Percentiles rank a stretch among this genome's conserved stretches.
These are phyloP conservation scores for Galaxea fascicularis DNA, from an alignment of 92 coral and sea anemone species.

Conservation along the genomic window DNA sequence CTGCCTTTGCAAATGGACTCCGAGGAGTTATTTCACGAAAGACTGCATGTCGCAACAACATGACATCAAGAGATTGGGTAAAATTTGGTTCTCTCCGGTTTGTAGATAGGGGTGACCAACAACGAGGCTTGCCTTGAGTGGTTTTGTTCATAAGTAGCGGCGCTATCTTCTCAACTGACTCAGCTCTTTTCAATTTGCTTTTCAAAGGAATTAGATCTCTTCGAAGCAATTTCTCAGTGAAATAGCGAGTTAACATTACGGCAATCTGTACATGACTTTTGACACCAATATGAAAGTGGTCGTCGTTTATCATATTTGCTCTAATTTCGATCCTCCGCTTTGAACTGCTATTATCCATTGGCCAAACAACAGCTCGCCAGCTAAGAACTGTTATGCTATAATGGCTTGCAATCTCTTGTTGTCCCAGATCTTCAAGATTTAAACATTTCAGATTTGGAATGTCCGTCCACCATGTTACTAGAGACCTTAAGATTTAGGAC, in stretches of 20 bases:
- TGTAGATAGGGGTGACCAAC: constrained; percentile 18
- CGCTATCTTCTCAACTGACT: background rate
- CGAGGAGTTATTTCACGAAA: constrained; percentile 21
- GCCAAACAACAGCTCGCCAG: constrained; percentile 84
- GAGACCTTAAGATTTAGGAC: too few species aligned
- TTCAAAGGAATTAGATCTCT: background rate
- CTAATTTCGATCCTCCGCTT: constrained; percentile 17
- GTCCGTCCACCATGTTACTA: constrained; percentile 1
- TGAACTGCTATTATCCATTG: constrained; percentile 42
- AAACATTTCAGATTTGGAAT: constrained; percentile 34
- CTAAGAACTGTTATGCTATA: constrained; percentile 76
- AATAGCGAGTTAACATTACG: constrained; percentile 36
- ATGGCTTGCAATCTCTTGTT: constrained; percentile 66
- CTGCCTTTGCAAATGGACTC: background rate
- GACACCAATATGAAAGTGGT: constrained; percentile 49
- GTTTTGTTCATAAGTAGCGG: constrained; percentile 1
- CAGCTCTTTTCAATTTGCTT: background rate
- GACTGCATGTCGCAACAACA: background rate
- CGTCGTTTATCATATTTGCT: constrained; percentile 37
- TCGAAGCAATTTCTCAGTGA: constrained; percentile 30
- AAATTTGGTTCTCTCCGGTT: background rate
- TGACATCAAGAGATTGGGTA: constrained; percentile 9
- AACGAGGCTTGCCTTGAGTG: background rate
- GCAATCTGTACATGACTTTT: constrained; percentile 59
- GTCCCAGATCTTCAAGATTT: constrained; percentile 86